Evolutionary conservation across 1,140 invertebrate species (phyloP), one percentile per base, ranked within the genome.

Genomic region (Microplitis demolitor): DNA sequence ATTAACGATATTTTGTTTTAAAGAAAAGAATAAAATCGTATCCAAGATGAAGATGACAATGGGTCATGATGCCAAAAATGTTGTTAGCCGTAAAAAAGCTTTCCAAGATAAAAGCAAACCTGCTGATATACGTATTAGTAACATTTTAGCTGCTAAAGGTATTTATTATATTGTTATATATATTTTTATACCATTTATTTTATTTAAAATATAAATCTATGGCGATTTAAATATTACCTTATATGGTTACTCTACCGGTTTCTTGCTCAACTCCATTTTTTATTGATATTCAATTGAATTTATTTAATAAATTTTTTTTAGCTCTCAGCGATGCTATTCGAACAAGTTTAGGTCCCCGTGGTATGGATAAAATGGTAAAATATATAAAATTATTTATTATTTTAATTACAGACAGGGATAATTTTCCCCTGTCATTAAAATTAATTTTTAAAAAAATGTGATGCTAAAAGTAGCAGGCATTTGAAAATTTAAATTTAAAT

Each of bases 301-400:
- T 68, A 66, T 74, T 69, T 72, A 60, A 39, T 64, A 56, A 66
- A 63, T n/a, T 16, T 78, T 80, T 91, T 93, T 69, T 83, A 98
- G 97, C 98, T 89, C 97, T 99, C 66, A 95, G 97, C 75, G 96
- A 99, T 97, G 98, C 98, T 24, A 96, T 99, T 79, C 91, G 98
- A 73, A 99, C 98, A 14, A 99, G 97, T 89, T 89, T 99, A 80
- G 98, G 98, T 14, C 98, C 98, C 34, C 90, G 96, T 78, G 98
- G 98, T 76, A 99, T 99, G 98, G 98, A 99, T 83, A 99, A 99
- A 91, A 99, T 99, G 98, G 95, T 97, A 91, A 88, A 77, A 24
- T 24, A 24, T 1, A 24, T 24, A 24, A 24, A 24, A 24, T 24
- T 24, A 2, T 24, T 0, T 24, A 24, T 24, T 24, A 24, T 24